These are phyloP conservation scores for Sebastes kiyomatsui DNA, from an alignment of 2,797 vertebrate genomes.

Conservation along the genomic window DNA sequence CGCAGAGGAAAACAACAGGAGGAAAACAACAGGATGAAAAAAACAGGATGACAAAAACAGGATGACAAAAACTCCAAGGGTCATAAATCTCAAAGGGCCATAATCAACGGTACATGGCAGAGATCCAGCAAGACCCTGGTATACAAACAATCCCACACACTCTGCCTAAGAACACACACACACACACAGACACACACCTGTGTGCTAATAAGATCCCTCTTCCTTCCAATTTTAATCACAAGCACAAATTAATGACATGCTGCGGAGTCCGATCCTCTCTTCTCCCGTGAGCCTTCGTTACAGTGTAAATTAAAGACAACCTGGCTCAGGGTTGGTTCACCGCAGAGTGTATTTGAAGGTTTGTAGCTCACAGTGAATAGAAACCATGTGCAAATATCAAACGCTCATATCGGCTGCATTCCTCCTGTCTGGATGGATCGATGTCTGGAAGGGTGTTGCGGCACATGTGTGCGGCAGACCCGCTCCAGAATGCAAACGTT, in stretches of 20 bases:
- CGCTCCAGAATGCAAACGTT: slow-evolving; percentile 1
- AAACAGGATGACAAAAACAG: not conserved
- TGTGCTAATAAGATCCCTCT: not conserved
- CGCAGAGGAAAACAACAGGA: too few relatives aligned
- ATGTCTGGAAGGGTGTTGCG: slow-evolving; percentile 39
- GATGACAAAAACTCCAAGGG: not conserved
- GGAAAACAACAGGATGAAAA: not conserved
- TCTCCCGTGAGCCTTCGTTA: slow-evolving; percentile 40
- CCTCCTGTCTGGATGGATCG: slow-evolving; percentile 57
- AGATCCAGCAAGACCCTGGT: slow-evolving; percentile 35
- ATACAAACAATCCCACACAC: slow-evolving; percentile 30
- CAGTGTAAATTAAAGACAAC: slow-evolving; percentile 55
- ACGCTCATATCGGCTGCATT: slow-evolving; percentile 70
- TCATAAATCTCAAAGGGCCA: slow-evolving; percentile 45
- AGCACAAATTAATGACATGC: slow-evolving; percentile 58
- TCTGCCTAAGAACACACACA: not conserved
- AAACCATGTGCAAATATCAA: slow-evolving; percentile 73
- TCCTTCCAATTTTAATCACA: slow-evolving; percentile 50
- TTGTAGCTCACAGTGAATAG: slow-evolving; percentile 48
- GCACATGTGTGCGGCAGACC: slow-evolving; percentile 67
- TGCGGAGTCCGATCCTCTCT: slow-evolving; percentile 23
- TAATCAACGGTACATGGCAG: slow-evolving; percentile 48
- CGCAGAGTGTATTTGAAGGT: slow-evolving; percentile 28
- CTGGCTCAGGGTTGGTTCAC: slow-evolving; percentile 22
- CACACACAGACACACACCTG: not conserved